Percentiles rank a stretch among this genome's conserved stretches.
phyloP scores from a whole-genome alignment of 2,888 invertebrate species.

The Yponomeuta cagnagella region DNA sequence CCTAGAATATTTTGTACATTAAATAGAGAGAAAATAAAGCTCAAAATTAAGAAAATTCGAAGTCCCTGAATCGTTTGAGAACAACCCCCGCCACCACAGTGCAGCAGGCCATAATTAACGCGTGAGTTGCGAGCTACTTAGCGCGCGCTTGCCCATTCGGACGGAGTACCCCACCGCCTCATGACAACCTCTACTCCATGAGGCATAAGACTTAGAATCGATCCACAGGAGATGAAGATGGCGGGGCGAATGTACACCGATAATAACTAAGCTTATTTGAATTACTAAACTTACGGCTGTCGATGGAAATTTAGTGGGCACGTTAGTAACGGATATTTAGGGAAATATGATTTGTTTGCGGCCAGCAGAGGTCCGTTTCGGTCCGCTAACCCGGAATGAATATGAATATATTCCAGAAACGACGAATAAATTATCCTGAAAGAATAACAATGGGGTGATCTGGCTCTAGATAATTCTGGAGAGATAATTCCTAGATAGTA shows the following conservation, averaged over 20 bases:
- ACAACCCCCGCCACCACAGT: neutral
- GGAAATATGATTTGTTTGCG: neutral
- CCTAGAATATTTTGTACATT: too few species aligned
- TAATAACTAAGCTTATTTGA: slow-evolving; percentile 1
- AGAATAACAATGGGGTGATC: too few species aligned
- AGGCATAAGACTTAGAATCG: too few species aligned
- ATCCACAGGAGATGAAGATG: neutral
- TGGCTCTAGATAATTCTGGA: too few species aligned
- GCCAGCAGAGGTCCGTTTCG: neutral
- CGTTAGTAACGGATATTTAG: neutral
- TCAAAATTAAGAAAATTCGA: neutral
- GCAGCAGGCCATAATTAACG: slow-evolving; percentile 11
- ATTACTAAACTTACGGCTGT: neutral
- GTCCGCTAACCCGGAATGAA: too few species aligned
- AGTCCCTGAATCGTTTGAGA: neutral
- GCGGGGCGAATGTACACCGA: neutral
- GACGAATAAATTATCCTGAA: too few species aligned
- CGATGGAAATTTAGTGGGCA: neutral
- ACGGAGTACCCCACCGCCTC: too few species aligned
- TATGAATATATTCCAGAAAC: too few species aligned
- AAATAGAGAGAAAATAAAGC: neutral
- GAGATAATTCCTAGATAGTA: too few species aligned
- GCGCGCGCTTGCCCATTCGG: neutral
- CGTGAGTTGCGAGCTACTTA: slow-evolving; percentile 14
- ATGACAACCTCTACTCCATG: too few species aligned